Evolutionary conservation across 2,797 vertebrate species (phyloP).

Genomic region (Paramormyrops hopkinsi): DNA sequence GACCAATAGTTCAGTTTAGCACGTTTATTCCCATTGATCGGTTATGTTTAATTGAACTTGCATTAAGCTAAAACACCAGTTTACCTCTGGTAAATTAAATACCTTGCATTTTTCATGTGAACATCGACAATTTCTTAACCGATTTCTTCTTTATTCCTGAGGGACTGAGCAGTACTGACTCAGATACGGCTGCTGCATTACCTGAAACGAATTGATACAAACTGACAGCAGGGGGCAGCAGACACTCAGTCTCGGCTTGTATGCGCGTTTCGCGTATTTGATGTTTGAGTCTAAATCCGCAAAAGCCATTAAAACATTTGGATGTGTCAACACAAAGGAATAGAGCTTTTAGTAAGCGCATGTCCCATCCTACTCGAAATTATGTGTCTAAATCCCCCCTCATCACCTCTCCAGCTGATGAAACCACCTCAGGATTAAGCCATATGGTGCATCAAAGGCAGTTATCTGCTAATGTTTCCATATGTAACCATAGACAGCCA

Average conservation of each 20-base stretch:
- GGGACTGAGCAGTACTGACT: background rate
- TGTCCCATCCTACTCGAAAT: background rate
- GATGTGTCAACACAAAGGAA: background rate
- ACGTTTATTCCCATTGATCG: background rate
- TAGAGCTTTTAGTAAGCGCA: background rate
- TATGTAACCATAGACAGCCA: background rate
- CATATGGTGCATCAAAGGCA: background rate
- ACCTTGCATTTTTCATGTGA: background rate
- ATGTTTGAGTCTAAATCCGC: background rate
- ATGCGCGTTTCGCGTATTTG: background rate
- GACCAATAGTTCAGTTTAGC: background rate
- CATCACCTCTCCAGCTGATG: background rate
- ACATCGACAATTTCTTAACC: background rate
- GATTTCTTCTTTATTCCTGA: background rate
- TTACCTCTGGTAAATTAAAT: background rate
- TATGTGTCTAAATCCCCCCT: background rate
- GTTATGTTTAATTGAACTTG: background rate
- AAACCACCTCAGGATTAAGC: background rate
- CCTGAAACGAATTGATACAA: background rate
- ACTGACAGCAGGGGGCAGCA: slow-evolving; percentile 58
- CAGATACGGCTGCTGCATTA: background rate
- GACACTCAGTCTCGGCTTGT: slow-evolving; percentile 28
- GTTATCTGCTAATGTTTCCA: background rate
- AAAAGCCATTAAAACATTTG: background rate
- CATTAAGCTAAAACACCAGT: background rate